Evolutionary conservation across 1,140 invertebrate genomes (phyloP), one percentile per base, ranked within the genome.

Genomic region (Cotesia chilonis): DNA sequence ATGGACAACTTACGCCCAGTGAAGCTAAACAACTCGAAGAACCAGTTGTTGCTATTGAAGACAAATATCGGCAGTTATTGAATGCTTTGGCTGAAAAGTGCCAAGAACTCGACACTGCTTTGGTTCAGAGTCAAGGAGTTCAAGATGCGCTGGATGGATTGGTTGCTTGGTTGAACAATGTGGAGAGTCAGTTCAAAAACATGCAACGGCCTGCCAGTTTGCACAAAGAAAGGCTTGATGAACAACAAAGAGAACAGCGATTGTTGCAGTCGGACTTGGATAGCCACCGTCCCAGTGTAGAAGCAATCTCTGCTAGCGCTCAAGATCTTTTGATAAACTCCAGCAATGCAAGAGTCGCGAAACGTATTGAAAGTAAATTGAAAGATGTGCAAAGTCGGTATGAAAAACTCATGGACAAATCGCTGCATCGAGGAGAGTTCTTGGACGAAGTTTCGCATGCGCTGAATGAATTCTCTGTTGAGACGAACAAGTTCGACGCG

Each of bases 91-190:
- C 90, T 9, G 91, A 94, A 4, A 92, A 94, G n/a, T 96, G 95
- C 79, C 91, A 94, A 75, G 90, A 93, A 55, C 85, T 98, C 59
- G 96, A 98, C 77, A 94, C 93, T 0, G 95, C 96, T 0, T 87
- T 98, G 41, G 92, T 97, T 4, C 95, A 97, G 83, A 96, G 95
- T 67, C 96, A 98, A 86, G 96, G 95, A n/a, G 92, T 98, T 9
- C 94, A 97, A 82, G 95, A 97, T 83, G 95, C 95, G 6, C 88
- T 98, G 0, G 95, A 98, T 79, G 91, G 93, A 66, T 89, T 98
- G 6, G 91, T 94, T 4, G 84, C 89, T 60, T 98, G 96, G 96
- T 86, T 98, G 41, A 93, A 92, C 72, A 91, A 93, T 75, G 92
- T 93, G 6, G 96, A 98, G 81, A 92, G 90, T 75, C 91, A 93